Conservation (phyloP, 2,888 invertebrate species). For the Drosophila algonquin region DNA sequence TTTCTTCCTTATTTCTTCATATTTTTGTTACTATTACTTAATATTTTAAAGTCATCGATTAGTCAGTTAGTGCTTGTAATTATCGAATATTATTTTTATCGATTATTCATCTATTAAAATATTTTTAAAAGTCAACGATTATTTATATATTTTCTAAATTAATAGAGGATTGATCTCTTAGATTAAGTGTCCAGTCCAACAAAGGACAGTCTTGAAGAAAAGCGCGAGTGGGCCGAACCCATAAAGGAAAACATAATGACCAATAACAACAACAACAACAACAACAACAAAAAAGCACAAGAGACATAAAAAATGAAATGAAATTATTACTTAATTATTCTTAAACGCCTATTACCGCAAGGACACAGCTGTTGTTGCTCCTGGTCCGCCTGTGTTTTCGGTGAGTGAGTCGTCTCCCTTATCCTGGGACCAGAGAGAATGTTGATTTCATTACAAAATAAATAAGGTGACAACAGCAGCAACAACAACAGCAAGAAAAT, state of each 20-base stretch:
- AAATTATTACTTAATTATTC: slow-evolving; percentile 78
- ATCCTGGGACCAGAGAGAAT: slow-evolving; percentile 11
- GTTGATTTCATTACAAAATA: slow-evolving; percentile 68
- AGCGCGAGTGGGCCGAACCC: no score
- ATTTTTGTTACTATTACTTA: no score
- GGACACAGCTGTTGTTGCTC: slow-evolving; percentile 45
- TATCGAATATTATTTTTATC: no score
- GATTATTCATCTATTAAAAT: no score
- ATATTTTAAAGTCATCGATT: no score
- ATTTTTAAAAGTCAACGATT: no score
- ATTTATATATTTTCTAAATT: no score
- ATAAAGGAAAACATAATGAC: neutral
- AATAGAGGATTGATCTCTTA: no score
- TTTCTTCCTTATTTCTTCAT: no score
- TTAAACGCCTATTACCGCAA: slow-evolving; percentile 61
- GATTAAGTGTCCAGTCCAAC: neutral
- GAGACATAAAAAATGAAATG: slow-evolving; percentile 43
- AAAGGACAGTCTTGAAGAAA: neutral
- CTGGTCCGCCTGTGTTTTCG: neutral
- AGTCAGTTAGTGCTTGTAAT: no score
- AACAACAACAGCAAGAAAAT: slow-evolving; percentile 42
- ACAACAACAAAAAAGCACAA: slow-evolving; percentile 4
- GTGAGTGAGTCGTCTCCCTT: slow-evolving; percentile 13
- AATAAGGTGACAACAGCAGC: no score
- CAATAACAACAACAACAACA: no score